Evolutionary conservation across 2,888 invertebrate genomes (phyloP).

Genomic region (Autographa pulchrina): DNA sequence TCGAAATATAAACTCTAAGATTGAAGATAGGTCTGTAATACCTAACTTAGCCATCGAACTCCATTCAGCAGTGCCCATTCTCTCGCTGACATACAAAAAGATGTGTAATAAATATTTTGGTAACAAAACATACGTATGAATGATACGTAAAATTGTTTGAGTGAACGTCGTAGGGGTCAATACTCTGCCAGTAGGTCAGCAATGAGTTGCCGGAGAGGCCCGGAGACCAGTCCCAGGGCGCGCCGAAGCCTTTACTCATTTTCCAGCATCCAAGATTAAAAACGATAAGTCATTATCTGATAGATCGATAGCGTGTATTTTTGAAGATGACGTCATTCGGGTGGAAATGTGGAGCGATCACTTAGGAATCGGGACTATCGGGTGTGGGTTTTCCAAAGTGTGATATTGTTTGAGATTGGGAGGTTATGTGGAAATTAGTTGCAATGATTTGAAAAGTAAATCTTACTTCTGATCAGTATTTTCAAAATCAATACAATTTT

Average conservation of each 20-base stretch:
- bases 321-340: neutral
- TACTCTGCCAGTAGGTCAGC: slow-evolving; percentile 83
- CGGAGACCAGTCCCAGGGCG: slow-evolving; percentile 66
- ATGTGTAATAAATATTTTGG: slow-evolving; percentile 15
- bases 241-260: slow-evolving; percentile 60
- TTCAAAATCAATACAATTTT: no score
- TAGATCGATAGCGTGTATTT: neutral
- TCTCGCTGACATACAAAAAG: neutral
- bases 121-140: slow-evolving; percentile 46
- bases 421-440: no score
- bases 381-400: no score
- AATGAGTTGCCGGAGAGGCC: slow-evolving; percentile 67
- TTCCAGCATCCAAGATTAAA: slow-evolving; percentile 50
- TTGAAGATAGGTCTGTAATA: neutral
- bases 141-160: slow-evolving; percentile 53
- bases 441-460: no score
- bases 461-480: no score
- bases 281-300: slow-evolving; percentile 16
- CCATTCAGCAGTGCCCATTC: neutral
- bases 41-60: neutral
- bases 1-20: no score
- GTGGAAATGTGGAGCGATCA: no score
- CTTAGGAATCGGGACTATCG: no score
- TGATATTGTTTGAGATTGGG: no score
- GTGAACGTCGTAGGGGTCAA: slow-evolving; percentile 74